Evolutionary conservation across 2,797 vertebrate genomes (phyloP), one percentile per base, ranked within the genome.

Genomic region (Crocidura indochinensis): DNA sequence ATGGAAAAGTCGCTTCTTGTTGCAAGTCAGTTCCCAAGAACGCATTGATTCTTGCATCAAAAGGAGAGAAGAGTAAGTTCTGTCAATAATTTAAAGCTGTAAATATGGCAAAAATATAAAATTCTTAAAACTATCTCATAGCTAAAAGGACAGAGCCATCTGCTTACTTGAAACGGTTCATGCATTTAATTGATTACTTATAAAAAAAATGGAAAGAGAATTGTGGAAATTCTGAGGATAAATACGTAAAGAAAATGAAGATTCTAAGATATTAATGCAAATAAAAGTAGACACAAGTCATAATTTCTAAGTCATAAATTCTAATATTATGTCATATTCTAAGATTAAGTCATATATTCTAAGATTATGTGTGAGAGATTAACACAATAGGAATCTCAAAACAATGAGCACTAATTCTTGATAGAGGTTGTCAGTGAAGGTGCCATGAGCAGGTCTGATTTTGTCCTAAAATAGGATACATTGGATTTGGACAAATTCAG

Each of bases 81-180:
- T 95, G 65, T 56, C 77, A 69, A 62, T 78, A 56, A 95, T 87
- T 91, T 84, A 92, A 95, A 94, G 56, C 24, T 84, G 60, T 76
- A 78, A 31, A 74, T 22, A 90, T 51, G 76, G 87, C 80, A 90
- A 86, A 83, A 77, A 78, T 24, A 3, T 15, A 76, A 27, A 83
- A 85, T 49, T 81, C 10, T 51, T 75, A 68, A 46, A 84, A 24
- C 29, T 68, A 10, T 31, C 56, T 74, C 19, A 24, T 14, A 79
- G 69, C 56, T 75, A 83, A 60, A 60, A 81, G 65, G n/a, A 85
- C 86, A 83, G 49, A 69, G 1, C 19, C 77, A 17, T 76, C n/a
- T 80, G 26, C 44, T 92, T 62, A 60, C 47, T 72, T 47, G 24
- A 93, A 31, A 51, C 7, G 12, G 31, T 5, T 68, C 67, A 74